Evolutionary conservation across 1,140 invertebrate species (phyloP).

Genomic region (Aphis craccivora): DNA sequence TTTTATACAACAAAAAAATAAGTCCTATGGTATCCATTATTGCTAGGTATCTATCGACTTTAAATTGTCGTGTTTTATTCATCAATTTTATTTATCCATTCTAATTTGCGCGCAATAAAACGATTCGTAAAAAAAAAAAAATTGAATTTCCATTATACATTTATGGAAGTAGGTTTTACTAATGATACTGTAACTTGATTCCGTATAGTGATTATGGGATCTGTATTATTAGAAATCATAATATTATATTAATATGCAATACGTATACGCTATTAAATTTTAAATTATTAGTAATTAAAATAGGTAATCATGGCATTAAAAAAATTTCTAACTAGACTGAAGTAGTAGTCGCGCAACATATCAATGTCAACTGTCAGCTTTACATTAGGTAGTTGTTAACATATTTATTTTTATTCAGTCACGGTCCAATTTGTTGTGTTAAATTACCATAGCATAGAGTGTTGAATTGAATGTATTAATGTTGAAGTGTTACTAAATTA

Average conservation of each 20-base stretch:
- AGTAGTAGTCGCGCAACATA: background rate
- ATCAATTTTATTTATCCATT: too few relatives aligned
- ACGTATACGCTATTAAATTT: background rate
- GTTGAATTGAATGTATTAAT: too few relatives aligned
- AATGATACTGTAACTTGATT: background rate
- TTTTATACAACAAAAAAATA: too few relatives aligned
- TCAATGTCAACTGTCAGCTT: background rate
- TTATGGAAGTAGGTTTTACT: background rate
- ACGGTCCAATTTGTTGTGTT: background rate
- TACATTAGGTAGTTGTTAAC: background rate
- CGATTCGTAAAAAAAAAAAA: background rate
- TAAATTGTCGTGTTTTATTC: too few relatives aligned
- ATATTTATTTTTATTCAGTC: background rate
- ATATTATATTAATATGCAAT: background rate
- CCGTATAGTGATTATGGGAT: background rate
- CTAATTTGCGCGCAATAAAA: too few relatives aligned
- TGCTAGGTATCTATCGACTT: too few relatives aligned
- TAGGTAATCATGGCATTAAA: background rate
- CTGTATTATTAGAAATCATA: background rate
- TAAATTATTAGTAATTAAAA: background rate
- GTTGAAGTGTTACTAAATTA: too few relatives aligned
- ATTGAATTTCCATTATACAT: background rate
- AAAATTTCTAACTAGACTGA: background rate
- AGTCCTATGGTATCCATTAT: too few relatives aligned
- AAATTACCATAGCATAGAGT: background rate